Evolutionary conservation across 2,113 vertebrate species (phyloP), one percentile per base, ranked within the genome.

Genomic region (Phrynosoma platyrhinos): DNA sequence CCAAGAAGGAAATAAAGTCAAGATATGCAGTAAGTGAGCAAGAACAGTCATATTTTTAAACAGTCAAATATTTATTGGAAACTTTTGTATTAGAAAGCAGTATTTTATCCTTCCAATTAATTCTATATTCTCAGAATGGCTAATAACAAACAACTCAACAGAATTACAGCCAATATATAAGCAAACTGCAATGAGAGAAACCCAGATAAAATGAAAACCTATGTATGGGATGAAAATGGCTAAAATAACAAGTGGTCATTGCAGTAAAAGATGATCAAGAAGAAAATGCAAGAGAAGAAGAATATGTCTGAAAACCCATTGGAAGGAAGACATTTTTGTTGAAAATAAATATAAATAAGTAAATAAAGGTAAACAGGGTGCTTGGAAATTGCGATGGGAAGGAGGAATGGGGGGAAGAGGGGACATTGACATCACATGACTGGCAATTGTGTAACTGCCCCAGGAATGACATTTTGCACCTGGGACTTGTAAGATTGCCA

Each of bases 11-110:
- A 80, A 32, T 10, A 42, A 8, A 6, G 30, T n/a, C 7, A 55
- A 32, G 52, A 79, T 20, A 53, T 30, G 30, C n/a, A 53, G 53
- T 32, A 30, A 79, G n/a, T 79, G n/a, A 55, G 7, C 18, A 16
- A 79, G 78, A 9, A 79, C n/a, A 53, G 32, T 79, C 23, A 79
- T 14, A 8, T 10, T 79, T 79, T 79, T 7, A 7, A 79, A 79
- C n/a, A 58, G 53, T 79, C 78, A 58, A 53, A 58, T 32, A 21
- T 79, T 79, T 79, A 79, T 79, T 53, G 32, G 78, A 79, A 79
- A 55, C 16, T 20, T 71, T 30, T 36, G 36, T 32, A 13, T 66
- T 66, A 81, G 79, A 66, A 82, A 66, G 40, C 40, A 27, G 64
- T 68, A 82, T 68, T 32, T 36, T 82, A 58, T 32, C 1, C 21